Percentiles rank a stretch among this genome's conserved stretches.
phyloP scores from a whole-genome alignment of 2,888 invertebrate genomes.

The Chalcosyrphus nemorum region DNA sequence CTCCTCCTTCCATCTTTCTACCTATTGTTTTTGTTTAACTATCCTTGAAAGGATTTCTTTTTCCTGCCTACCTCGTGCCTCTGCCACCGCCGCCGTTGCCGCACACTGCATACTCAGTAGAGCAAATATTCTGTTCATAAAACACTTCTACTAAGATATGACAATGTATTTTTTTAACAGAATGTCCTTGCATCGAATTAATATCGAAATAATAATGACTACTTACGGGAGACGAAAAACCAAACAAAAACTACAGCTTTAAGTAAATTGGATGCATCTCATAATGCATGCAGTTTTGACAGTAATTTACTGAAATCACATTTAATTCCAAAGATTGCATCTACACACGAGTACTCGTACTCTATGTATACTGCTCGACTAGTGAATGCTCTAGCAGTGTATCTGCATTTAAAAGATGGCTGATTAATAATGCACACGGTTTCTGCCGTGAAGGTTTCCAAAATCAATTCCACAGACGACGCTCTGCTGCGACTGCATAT shows the following conservation, averaged over 20 bases:
- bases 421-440: conserved; percentile 55
- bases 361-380: no score
- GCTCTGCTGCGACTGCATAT: background rate
- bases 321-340: conserved; percentile 52
- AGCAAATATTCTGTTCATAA: conserved; percentile 52
- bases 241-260: conserved; percentile 22
- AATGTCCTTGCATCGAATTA: conserved; percentile 71
- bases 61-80: conserved; percentile 57
- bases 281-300: conserved; percentile 62
- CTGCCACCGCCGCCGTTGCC: conserved; percentile 6
- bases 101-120: conserved; percentile 12
- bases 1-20: conserved; percentile 36
- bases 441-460: conserved; percentile 29
- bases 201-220: conserved; percentile 68
- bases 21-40: conserved; percentile 69
- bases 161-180: conserved; percentile 69
- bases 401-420: conserved; percentile 21
- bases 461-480: conserved; percentile 48
- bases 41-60: conserved; percentile 72
- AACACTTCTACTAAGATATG: conserved; percentile 37
- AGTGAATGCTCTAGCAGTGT: background rate
- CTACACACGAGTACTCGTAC: no score
- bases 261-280: conserved; percentile 54
- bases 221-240: conserved; percentile 49
- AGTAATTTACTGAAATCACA: conserved; percentile 61